A percentile compares a stretch with the other conserved stretches of the same genome.
Conservation (phyloP, 2,888 invertebrate species). For the Calliscelio sp. region DNA sequence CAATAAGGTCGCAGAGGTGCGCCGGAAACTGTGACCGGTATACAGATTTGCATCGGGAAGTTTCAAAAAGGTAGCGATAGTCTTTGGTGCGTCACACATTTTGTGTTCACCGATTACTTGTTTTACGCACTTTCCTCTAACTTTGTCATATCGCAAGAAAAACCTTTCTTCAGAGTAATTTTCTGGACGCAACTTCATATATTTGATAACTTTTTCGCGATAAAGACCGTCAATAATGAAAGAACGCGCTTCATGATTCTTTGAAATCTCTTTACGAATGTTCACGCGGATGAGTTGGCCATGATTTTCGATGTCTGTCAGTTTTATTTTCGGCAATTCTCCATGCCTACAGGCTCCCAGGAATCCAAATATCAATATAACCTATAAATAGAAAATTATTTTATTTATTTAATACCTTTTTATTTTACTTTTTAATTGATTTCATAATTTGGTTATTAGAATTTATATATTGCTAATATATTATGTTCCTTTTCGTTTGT, state of each 20-base stretch:
- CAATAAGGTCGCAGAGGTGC: slow-evolving; percentile 61
- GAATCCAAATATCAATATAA: slow-evolving; percentile 11
- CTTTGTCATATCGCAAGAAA: slow-evolving; percentile 18
- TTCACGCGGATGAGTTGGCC: slow-evolving; percentile 15
- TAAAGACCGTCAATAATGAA: slow-evolving; percentile 19
- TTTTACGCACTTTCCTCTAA: slow-evolving; percentile 31
- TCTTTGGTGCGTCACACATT: slow-evolving; percentile 47
- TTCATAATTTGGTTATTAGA: too few species aligned
- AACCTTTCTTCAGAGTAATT: slow-evolving; percentile 17
- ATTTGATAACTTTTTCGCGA: slow-evolving; percentile 8
- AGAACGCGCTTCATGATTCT: slow-evolving; percentile 22
- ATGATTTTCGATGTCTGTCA: slow-evolving; percentile 11
- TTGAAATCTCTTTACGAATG: slow-evolving; percentile 19
- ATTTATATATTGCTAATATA: slow-evolving; percentile 2
- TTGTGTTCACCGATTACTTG: slow-evolving; percentile 56
- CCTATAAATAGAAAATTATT: slow-evolving; percentile 8
- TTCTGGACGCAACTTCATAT: neutral
- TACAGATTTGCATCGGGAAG: slow-evolving; percentile 46
- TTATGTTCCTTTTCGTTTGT: neutral
- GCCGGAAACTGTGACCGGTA: slow-evolving; percentile 53
- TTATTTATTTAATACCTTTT: slow-evolving; percentile 3
- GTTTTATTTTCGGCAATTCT: neutral
- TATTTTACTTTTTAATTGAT: slow-evolving; percentile 12
- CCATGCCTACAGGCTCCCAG: slow-evolving; percentile 11
- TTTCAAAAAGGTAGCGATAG: slow-evolving; percentile 55